Percentiles rank a stretch among this genome's conserved stretches.
Conservation (phyloP, 2,113 vertebrate species). For the Pyxicephalus adspersus region DNA sequence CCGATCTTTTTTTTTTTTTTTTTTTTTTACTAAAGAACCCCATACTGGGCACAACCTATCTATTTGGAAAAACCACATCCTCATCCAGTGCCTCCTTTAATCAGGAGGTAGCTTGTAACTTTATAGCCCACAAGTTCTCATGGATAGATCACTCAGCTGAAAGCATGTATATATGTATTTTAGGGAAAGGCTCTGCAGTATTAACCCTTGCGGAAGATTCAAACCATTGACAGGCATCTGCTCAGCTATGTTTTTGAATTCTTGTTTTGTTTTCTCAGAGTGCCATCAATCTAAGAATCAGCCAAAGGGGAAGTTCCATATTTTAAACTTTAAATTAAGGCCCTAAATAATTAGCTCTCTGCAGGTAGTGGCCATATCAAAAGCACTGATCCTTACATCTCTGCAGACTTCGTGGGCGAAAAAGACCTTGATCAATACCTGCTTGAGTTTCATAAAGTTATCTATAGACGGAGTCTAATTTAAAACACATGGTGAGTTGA, state of each 20-base stretch:
- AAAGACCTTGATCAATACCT: slow-evolving; percentile 70
- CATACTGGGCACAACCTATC: slow-evolving; percentile 18
- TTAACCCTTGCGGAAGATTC: background rate
- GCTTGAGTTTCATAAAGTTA: slow-evolving; percentile 73
- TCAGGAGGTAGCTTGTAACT: slow-evolving; percentile 31
- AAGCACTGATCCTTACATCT: slow-evolving; percentile 77
- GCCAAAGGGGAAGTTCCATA: slow-evolving; percentile 35
- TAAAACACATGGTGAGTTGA: slow-evolving; percentile 73
- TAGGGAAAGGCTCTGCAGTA: background rate
- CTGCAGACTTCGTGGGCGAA: slow-evolving; percentile 66
- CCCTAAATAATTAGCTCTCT: slow-evolving; percentile 48
- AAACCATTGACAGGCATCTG: background rate
- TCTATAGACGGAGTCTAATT: slow-evolving; percentile 80
- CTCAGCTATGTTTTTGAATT: background rate
- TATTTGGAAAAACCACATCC: slow-evolving; percentile 39
- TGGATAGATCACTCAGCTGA: slow-evolving; percentile 10
- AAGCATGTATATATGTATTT: slow-evolving; percentile 13
- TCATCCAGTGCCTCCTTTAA: slow-evolving; percentile 9
- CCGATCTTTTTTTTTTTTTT: too few species aligned
- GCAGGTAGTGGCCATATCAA: slow-evolving; percentile 68
- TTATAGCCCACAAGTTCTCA: slow-evolving; percentile 31
- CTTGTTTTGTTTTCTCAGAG: background rate
- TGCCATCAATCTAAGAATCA: background rate
- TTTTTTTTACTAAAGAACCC: slow-evolving; percentile 18
- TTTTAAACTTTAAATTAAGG: slow-evolving; percentile 39